phyloP scores from a whole-genome alignment of 30 jellyfish, hydroid and myxozoan genomes.

The Morbakka virulenta region DNA sequence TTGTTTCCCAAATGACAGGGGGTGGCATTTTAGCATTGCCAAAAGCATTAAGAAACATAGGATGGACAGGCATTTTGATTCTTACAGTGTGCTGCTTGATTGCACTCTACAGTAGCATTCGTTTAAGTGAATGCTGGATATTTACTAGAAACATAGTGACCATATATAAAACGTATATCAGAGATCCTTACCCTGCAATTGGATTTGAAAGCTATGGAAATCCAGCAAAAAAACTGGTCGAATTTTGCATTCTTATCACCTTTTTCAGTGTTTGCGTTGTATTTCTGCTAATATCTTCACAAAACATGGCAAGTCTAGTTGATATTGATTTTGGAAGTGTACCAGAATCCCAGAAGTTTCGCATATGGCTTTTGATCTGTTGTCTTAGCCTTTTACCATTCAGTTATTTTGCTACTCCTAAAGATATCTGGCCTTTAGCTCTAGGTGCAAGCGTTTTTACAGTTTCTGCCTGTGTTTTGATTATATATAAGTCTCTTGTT shows the following conservation, averaged over 20 bases:
- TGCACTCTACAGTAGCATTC: slow-evolving; percentile 83
- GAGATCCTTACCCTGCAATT: slow-evolving; percentile 94
- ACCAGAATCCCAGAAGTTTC: too few relatives aligned
- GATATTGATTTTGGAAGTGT: slow-evolving; percentile 62
- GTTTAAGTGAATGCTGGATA: slow-evolving; percentile 89
- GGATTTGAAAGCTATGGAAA: slow-evolving; percentile 79
- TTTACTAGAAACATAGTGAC: slow-evolving; percentile 27
- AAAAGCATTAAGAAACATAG: slow-evolving; percentile 68
- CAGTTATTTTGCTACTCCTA: too few relatives aligned
- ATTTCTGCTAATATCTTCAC: slow-evolving; percentile 73
- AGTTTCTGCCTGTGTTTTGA: too few relatives aligned
- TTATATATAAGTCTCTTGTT: too few relatives aligned
- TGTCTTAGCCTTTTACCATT: too few relatives aligned
- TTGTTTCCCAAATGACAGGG: slow-evolving; percentile 94
- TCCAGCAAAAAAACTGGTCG: slow-evolving; percentile 69
- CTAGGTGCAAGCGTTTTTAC: too few relatives aligned
- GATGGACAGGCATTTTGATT: slow-evolving; percentile 85
- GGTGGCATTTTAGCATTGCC: slow-evolving; percentile 95
- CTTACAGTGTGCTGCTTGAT: slow-evolving; percentile 62
- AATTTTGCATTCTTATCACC: slow-evolving; percentile 73
- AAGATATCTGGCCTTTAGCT: too few relatives aligned
- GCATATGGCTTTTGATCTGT: too few relatives aligned
- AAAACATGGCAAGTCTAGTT: slow-evolving; percentile 71
- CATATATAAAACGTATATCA: slow-evolving; percentile 44
- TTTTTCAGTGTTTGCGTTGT: slow-evolving; percentile 85